Evolutionary conservation across 2,888 invertebrate genomes (phyloP).

Genomic region (Choreutis nemorana): DNA sequence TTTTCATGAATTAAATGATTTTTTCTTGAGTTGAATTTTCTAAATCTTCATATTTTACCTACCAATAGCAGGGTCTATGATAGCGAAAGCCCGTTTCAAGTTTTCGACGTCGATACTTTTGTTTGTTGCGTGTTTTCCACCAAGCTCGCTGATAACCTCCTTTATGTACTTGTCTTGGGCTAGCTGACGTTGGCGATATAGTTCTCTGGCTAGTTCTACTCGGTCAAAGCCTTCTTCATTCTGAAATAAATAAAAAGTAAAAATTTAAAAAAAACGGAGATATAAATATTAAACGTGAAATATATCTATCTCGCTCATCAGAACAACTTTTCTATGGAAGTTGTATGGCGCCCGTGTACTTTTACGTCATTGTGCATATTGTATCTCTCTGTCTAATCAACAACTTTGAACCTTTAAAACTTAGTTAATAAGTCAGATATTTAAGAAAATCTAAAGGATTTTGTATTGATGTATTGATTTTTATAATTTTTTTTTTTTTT

Average conservation of each 20-base stretch:
- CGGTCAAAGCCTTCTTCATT: slow-evolving; percentile 59
- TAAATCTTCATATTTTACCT: slow-evolving; percentile 3
- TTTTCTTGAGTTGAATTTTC: background rate
- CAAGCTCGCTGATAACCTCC: slow-evolving; percentile 41
- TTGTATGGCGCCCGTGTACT: no score
- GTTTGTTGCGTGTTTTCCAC: slow-evolving; percentile 22
- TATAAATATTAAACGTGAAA: no score
- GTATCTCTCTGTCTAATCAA: no score
- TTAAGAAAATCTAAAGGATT: no score
- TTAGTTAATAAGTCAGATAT: no score
- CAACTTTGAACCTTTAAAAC: no score
- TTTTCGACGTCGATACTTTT: slow-evolving; percentile 31
- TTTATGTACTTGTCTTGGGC: slow-evolving; percentile 57
- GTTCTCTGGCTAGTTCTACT: slow-evolving; percentile 43
- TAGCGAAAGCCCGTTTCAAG: slow-evolving; percentile 46
- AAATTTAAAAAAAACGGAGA: no score
- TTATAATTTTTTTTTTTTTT: background rate
- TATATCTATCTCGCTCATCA: no score
- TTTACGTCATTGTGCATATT: no score
- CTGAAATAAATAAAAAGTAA: no score
- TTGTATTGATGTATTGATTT: background rate
- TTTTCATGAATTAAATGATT: no score
- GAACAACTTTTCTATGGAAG: no score
- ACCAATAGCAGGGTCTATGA: slow-evolving; percentile 54
- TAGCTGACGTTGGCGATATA: slow-evolving; percentile 45